A percentile compares a stretch with the other conserved stretches of the same genome.
phyloP scores from a whole-genome alignment of 2,797 vertebrate genomes.

The Scyliorhinus canicula region DNA sequence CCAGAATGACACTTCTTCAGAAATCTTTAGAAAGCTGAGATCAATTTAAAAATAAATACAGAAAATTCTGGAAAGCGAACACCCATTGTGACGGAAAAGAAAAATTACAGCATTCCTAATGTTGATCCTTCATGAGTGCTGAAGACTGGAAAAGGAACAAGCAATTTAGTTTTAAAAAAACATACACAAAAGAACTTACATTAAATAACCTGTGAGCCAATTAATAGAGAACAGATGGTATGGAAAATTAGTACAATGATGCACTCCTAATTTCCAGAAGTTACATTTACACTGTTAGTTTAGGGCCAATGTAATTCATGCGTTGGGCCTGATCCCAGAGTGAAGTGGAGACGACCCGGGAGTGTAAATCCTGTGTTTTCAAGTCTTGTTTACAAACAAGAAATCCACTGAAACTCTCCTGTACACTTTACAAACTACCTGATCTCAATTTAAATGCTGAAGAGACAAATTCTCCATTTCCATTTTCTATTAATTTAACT shows the following conservation, averaged over 20 bases:
- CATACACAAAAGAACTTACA: not conserved
- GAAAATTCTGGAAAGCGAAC: not conserved
- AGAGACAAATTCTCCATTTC: not conserved
- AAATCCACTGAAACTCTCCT: not conserved
- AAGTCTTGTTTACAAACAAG: not conserved
- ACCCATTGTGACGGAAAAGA: not conserved
- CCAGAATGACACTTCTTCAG: too few relatives aligned
- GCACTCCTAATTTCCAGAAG: not conserved
- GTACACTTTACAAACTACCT: not conserved
- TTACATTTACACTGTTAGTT: not conserved
- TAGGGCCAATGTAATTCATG: not conserved
- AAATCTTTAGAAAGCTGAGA: too few relatives aligned
- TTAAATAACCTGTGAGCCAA: not conserved
- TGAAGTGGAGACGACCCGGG: not conserved
- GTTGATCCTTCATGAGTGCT: too few relatives aligned
- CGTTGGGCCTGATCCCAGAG: not conserved
- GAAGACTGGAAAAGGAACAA: not conserved
- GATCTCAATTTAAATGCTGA: not conserved
- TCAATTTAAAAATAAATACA: not conserved
- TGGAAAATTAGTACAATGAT: not conserved
- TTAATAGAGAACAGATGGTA: not conserved
- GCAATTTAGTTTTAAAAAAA: not conserved
- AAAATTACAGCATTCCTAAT: not conserved
- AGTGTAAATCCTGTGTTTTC: not conserved
- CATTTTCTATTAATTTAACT: not conserved